Percentiles rank a stretch among this genome's conserved stretches.
Evolutionary conservation across 2,888 invertebrate genomes (phyloP).

Genomic region (Leptopilina drosophilae): DNA sequence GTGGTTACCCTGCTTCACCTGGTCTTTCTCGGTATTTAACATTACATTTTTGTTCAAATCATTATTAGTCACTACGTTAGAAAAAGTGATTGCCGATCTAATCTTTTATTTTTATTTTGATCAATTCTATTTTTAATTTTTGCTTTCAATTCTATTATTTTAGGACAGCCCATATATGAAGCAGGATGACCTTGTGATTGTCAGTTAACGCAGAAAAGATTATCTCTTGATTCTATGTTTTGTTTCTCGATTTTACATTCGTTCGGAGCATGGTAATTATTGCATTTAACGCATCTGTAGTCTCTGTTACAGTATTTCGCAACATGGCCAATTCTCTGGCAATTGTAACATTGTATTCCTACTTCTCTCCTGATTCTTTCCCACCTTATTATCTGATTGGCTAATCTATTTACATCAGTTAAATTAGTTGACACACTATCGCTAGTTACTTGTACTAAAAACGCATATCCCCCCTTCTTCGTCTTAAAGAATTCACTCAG

Average conservation of each 20-base stretch:
- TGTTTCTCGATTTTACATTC: neutral
- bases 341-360: conserved; percentile 6
- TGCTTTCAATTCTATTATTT: too few relatives aligned
- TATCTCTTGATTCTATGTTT: neutral
- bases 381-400: neutral
- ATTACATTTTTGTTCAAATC: too few relatives aligned
- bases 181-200: conserved; percentile 21
- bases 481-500: neutral
- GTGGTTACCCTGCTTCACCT: too few relatives aligned
- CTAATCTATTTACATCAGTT: neutral
- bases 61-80: too few relatives aligned
- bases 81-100: too few relatives aligned
- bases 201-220: conserved; percentile 11
- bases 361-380: neutral
- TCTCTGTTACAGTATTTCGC: neutral
- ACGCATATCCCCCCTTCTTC: neutral
- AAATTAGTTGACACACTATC: neutral
- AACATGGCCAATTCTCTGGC: conserved; percentile 9
- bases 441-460: neutral
- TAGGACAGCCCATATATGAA: conserved; percentile 16
- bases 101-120: too few relatives aligned
- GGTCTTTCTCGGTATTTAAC: too few relatives aligned
- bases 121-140: too few relatives aligned
- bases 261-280: neutral
- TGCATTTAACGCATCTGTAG: conserved; percentile 31